These are phyloP conservation scores for Epinephelus malabaricus DNA, from an alignment of 2,797 vertebrate genomes.

Conservation along the genomic window DNA sequence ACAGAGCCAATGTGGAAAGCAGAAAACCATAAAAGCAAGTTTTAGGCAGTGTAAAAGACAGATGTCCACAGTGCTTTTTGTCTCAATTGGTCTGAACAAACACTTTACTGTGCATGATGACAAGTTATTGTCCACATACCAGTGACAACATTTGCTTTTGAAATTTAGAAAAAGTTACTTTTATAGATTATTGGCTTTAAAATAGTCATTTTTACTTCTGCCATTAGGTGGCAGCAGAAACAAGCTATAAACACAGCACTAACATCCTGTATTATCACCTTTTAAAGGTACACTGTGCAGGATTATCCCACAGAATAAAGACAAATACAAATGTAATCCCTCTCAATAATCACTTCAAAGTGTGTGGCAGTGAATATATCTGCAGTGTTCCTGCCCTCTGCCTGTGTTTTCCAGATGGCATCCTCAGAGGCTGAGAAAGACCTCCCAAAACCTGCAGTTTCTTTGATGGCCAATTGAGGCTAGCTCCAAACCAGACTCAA, in stretches of 20 bases:
- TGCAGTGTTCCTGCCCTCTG: too few species aligned
- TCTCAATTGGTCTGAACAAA: slow-evolving; percentile 34
- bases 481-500: too few species aligned
- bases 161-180: background rate
- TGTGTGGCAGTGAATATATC: too few species aligned
- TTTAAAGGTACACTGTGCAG: too few species aligned
- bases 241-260: background rate
- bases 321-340: too few species aligned
- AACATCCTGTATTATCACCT: too few species aligned
- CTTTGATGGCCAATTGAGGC: too few species aligned
- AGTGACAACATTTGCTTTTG: slow-evolving; percentile 18
- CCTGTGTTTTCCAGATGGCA: too few species aligned
- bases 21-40: slow-evolving; percentile 33
- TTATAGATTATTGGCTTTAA: background rate
- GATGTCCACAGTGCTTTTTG: slow-evolving; percentile 36
- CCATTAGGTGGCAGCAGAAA: background rate
- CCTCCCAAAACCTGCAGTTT: too few species aligned
- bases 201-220: background rate
- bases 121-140: slow-evolving; percentile 19
- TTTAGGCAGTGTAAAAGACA: slow-evolving; percentile 39
- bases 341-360: too few species aligned
- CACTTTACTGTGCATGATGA: slow-evolving; percentile 12
- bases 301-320: too few species aligned
- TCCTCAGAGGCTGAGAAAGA: too few species aligned
- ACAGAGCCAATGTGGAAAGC: background rate